phyloP scores from a whole-genome alignment of 1,140 invertebrate genomes.

The Saxidomus purpurata region DNA sequence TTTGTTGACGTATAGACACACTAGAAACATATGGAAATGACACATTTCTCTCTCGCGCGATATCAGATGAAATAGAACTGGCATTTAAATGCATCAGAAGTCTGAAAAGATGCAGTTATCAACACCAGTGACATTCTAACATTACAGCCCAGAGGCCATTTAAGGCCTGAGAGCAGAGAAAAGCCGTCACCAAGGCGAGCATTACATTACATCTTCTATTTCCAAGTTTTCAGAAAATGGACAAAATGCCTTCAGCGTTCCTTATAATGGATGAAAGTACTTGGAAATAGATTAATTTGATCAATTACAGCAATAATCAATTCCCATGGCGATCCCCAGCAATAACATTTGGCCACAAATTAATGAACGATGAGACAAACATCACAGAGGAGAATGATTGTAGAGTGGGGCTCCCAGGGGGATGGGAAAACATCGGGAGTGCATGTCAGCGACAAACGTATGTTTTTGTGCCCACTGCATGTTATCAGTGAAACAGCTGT shows the following conservation, averaged over 20 bases:
- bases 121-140: conserved; percentile 22
- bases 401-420: conserved; percentile 35
- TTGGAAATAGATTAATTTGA: conserved; percentile 71
- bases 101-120: conserved; percentile 4
- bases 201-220: conserved; percentile 30
- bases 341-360: conserved; percentile 64
- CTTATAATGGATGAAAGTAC: conserved; percentile 67
- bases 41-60: not conserved
- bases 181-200: conserved; percentile 12
- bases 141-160: conserved; percentile 17
- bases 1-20: no score
- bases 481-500: not conserved
- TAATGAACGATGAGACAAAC: conserved; percentile 69
- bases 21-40: not conserved
- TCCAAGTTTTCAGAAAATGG: conserved; percentile 8
- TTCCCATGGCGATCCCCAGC: conserved; percentile 58
- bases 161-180: not conserved
- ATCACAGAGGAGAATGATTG: conserved; percentile 60
- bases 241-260: conserved; percentile 43
- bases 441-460: conserved; percentile 56
- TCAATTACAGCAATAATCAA: conserved; percentile 70
- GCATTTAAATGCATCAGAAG: not conserved
- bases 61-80: not conserved
- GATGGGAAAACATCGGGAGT: conserved; percentile 22
- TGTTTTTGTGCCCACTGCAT: conserved; percentile 31